A percentile compares a stretch with the other conserved stretches of the same genome.
phyloP scores from a whole-genome alignment of 2,797 vertebrate species.

The Orestias chungarensis region DNA sequence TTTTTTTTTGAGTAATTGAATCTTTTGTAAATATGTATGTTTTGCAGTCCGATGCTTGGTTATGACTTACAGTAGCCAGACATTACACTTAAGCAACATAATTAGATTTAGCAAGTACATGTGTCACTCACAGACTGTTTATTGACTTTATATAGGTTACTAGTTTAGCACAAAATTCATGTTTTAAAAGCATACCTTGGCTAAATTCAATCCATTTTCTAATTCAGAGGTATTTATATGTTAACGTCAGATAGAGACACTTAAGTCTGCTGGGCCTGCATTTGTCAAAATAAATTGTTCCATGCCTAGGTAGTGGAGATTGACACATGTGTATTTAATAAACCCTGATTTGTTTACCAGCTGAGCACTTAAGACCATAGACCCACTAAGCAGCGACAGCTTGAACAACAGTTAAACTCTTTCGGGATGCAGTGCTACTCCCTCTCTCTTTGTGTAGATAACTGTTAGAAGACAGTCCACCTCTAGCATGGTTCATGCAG shows the following conservation, averaged over 20 bases:
- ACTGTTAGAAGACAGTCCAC: constrained; percentile 37
- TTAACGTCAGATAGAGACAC: constrained; percentile 82
- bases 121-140: constrained; percentile 89
- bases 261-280: constrained; percentile 81
- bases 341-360: constrained; percentile 85
- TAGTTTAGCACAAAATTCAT: constrained; percentile 83
- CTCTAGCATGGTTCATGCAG: constrained; percentile 36
- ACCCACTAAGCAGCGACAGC: constrained; percentile 49
- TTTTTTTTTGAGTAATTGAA: constrained; percentile 35
- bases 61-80: constrained; percentile 78
- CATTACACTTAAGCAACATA: constrained; percentile 75
- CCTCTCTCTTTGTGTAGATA: constrained; percentile 35
- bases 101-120: constrained; percentile 89
- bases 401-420: constrained; percentile 65
- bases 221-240: constrained; percentile 84
- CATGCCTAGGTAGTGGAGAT: constrained; percentile 77
- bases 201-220: constrained; percentile 82
- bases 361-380: constrained; percentile 75
- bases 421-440: constrained; percentile 62
- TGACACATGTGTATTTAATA: constrained; percentile 84
- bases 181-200: constrained; percentile 81
- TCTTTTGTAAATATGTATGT: constrained; percentile 40
- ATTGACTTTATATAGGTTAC: constrained; percentile 88
- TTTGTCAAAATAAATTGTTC: constrained; percentile 89
- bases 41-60: constrained; percentile 22